Conservation (phyloP, 2,888 invertebrate genomes). For the Drosophila nigritarsus region DNA sequence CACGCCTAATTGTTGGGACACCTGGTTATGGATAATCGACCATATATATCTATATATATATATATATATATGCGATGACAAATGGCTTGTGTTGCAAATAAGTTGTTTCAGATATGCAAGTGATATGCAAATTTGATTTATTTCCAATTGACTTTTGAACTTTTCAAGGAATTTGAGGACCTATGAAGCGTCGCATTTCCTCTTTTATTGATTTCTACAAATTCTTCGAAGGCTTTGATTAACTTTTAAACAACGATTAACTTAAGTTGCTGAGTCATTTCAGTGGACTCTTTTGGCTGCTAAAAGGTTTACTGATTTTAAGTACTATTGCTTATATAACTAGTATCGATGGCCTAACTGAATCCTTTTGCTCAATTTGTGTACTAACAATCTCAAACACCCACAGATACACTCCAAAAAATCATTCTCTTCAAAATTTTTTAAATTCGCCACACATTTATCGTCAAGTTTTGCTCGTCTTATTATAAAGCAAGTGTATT, state of each 20-base stretch:
- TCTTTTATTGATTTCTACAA: neutral
- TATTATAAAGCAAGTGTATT: neutral
- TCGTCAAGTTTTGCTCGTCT: fast-evolving
- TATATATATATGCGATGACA: conserved; percentile 21
- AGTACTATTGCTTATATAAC: neutral
- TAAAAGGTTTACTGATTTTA: neutral
- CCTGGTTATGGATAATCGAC: conserved; percentile 38
- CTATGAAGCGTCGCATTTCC: neutral
- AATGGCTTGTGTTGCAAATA: conserved; percentile 23
- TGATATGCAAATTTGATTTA: neutral
- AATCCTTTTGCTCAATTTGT: neutral
- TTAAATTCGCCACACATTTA: neutral
- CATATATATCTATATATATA: neutral
- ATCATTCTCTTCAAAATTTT: neutral
- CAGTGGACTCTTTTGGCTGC: neutral
- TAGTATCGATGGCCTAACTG: neutral
- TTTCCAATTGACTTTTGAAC: neutral
- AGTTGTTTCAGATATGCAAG: conserved; percentile 17
- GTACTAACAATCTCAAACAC: neutral
- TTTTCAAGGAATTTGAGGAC: neutral
- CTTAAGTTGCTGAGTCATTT: neutral
- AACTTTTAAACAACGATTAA: neutral
- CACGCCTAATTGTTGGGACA: conserved; percentile 44
- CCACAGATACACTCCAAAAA: neutral
- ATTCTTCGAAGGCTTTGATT: neutral